Percentiles rank a stretch among this genome's conserved stretches.
These are phyloP conservation scores for Epirrhoe tristata DNA, from an alignment of 2,888 invertebrate genomes.

Conservation along the genomic window DNA sequence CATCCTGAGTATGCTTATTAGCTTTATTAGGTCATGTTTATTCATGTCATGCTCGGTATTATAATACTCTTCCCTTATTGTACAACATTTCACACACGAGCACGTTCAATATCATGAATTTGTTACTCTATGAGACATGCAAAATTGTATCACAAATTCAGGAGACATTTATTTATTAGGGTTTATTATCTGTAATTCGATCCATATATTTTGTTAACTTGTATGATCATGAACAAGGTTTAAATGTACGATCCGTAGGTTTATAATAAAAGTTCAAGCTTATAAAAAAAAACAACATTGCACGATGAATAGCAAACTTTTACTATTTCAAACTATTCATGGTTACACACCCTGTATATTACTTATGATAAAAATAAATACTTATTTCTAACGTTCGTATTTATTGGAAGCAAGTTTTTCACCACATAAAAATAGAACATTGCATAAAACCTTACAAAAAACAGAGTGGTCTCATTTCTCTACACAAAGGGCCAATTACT, in stretches of 20 bases:
- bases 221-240: no score
- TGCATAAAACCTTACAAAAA: slow-evolving; percentile 12
- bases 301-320: no score
- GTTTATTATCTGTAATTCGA: neutral
- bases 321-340: no score
- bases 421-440: slow-evolving; percentile 1
- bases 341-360: no score
- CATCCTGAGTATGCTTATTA: slow-evolving; percentile 12
- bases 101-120: neutral
- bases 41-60: slow-evolving; percentile 1
- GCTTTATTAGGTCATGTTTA: slow-evolving; percentile 9
- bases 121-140: neutral
- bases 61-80: slow-evolving; percentile 4
- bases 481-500: slow-evolving; percentile 67
- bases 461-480: slow-evolving; percentile 41
- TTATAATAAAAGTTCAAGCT: no score
- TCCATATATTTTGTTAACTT: no score
- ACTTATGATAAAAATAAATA: no score
- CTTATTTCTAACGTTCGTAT: neutral
- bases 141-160: neutral
- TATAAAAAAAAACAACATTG: no score
- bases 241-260: no score
- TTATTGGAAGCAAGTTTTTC: neutral
- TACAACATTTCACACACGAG: neutral
- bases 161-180: neutral